phyloP scores from a whole-genome alignment of 1,140 invertebrate species.

The Thrips palmi region DNA sequence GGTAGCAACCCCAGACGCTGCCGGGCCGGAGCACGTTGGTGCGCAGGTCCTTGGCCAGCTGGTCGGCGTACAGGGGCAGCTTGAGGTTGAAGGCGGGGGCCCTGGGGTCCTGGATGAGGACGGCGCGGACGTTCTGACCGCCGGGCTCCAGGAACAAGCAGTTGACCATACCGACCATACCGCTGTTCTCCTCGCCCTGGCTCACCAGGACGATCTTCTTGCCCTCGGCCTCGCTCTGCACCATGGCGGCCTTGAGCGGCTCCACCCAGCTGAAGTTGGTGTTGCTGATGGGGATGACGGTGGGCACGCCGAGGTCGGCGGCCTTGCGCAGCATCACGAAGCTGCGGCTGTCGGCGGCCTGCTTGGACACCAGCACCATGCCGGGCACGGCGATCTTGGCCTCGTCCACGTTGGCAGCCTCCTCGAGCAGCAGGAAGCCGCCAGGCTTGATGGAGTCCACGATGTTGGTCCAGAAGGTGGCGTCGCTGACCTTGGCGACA shows the following conservation, averaged over 20 bases:
- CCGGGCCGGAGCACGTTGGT: conserved; percentile 65
- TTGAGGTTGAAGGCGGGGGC: conserved; percentile 38
- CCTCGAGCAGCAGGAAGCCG: conserved; percentile 63
- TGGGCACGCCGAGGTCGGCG: conserved; percentile 22
- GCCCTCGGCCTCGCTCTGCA: conserved; percentile 31
- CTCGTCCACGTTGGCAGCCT: conserved; percentile 35
- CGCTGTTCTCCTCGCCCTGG: conserved; percentile 44
- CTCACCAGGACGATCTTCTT: conserved; percentile 51
- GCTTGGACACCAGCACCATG: conserved; percentile 32
- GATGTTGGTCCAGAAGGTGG: conserved; percentile 31
- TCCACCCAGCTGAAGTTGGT: conserved; percentile 67
- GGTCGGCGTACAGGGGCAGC: conserved; percentile 32
- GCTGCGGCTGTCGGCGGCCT: conserved; percentile 32
- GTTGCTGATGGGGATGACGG: conserved; percentile 41
- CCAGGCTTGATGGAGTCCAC: conserved; percentile 39
- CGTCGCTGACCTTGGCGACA: conserved; percentile 23
- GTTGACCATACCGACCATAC: conserved; percentile 72
- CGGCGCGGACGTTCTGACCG: conserved; percentile 42
- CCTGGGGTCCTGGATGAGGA: conserved; percentile 45
- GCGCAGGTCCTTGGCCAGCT: conserved; percentile 57
- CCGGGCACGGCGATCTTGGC: conserved; percentile 25
- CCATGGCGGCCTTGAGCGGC: conserved; percentile 47
- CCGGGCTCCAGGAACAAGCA: conserved; percentile 73
- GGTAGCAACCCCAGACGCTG: conserved; percentile 59
- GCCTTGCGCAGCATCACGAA: conserved; percentile 37